Base-by-base conservation (phyloP, 2,797 vertebrate genomes). In the Melanotaenia boesemani region DNA sequence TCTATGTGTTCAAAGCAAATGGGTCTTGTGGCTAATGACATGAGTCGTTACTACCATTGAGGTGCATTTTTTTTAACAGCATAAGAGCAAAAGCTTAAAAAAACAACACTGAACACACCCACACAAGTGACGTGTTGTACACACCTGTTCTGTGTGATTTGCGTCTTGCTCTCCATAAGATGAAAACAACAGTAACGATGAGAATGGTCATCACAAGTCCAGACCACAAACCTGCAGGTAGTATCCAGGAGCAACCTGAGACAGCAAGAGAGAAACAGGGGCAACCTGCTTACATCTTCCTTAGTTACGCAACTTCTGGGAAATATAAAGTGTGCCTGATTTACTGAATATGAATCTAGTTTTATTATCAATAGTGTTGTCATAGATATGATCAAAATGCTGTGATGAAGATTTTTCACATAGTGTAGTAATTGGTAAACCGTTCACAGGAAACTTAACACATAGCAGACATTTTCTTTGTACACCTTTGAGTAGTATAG, bases 151-250 rank as follows among this genome's bases (percentile, higher is more conserved):
- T 83, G 54, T 75, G 22, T 12, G 81, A 82, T 62, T n/a, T 88
- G 39, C 83, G 84, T 77, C 77, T 93, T 5, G 13, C 10, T 77
- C 63, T 86, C 90, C 86, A 74, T 64, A 60, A 90, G 70, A 91
- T 4, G 58, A 93, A 6, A 24, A 92, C 10, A 28, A 93, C 68
- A 37, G 70, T 67, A 34, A 71, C 6, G 36, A 94, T 0, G 12
- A 92, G 65, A 1, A 64, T 37, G 0, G 90, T 92, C 81, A 94
- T 20, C 69, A 85, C 81, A 0, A 95, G 60, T 36, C 93, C 93
- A 2, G 82, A 74, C 93, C 93, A 95, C 71, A 95, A 77, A 52
- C 77, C 18, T 24, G 91, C 87, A 4, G 93, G 93, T 54, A 94
- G 57, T 1, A 85, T 48, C 93, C 91, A 94, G 9, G 12, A 1